phyloP scores from a whole-genome alignment of 2,888 invertebrate species.

The Slavum lentiscoides region DNA sequence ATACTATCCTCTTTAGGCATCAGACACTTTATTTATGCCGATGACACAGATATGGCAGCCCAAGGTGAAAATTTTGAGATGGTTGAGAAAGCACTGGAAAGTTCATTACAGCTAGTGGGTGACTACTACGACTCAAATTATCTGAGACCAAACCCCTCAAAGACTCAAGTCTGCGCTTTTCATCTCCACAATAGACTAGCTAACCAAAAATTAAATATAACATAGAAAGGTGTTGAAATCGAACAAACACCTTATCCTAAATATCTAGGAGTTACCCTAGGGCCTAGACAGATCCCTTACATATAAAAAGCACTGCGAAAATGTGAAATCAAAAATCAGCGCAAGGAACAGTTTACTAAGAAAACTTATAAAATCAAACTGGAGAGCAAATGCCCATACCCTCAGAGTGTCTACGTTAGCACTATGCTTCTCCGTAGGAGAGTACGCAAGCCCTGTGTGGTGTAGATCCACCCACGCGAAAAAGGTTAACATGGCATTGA shows the following conservation, averaged over 20 bases:
- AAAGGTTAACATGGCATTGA: conserved; percentile 25
- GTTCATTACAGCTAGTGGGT: neutral
- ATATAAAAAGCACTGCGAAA: conserved; percentile 54
- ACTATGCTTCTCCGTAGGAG: conserved; percentile 51
- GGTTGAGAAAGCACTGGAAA: conserved; percentile 21
- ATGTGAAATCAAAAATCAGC: conserved; percentile 53
- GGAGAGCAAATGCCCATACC: conserved; percentile 54
- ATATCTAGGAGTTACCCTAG: conserved; percentile 55
- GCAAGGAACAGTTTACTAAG: conserved; percentile 54
- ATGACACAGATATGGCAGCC: conserved; percentile 31
- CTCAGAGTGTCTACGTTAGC: conserved; percentile 40
- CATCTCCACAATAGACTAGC: conserved; percentile 48
- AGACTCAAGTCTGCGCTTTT: conserved; percentile 32
- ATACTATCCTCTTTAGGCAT: neutral
- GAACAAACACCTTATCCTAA: conserved; percentile 50
- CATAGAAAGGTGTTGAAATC: conserved; percentile 37
- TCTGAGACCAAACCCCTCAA: conserved; percentile 31
- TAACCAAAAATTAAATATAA: conserved; percentile 34
- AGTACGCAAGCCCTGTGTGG: conserved; percentile 52
- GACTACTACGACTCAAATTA: neutral
- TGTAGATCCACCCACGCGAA: conserved; percentile 45
- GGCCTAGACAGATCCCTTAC: conserved; percentile 55
- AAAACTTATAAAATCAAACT: conserved; percentile 53
- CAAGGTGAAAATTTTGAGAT: conserved; percentile 10
- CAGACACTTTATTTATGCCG: conserved; percentile 15